These are phyloP conservation scores for Catharus fuscescens DNA, from an alignment of 2,113 vertebrate species.

Conservation along the genomic window DNA sequence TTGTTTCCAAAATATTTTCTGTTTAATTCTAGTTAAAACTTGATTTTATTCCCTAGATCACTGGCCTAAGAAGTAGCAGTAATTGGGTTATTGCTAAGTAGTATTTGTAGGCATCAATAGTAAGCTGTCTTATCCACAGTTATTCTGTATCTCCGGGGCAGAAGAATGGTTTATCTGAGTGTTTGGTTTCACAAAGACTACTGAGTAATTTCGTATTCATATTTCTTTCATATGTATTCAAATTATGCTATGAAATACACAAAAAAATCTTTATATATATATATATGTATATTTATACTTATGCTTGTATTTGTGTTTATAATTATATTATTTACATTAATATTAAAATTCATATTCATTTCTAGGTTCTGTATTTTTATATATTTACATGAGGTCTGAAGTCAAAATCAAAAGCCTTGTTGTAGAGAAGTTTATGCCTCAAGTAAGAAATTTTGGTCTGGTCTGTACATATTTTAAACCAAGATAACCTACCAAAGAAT, in stretches of 20 bases:
- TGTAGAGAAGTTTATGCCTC: neutral
- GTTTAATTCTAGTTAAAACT: slow-evolving; percentile 22
- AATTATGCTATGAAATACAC: neutral
- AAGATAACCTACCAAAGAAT: neutral
- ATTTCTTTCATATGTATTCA: neutral
- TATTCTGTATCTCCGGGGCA: neutral
- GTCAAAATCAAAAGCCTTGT: neutral
- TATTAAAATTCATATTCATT: neutral
- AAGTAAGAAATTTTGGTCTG: neutral
- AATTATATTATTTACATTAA: neutral
- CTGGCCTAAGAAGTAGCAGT: neutral
- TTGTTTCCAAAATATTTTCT: slow-evolving; percentile 32
- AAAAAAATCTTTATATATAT: neutral
- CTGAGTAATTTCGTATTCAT: neutral
- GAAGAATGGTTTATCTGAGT: neutral
- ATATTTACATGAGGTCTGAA: neutral
- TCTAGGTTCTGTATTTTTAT: neutral
- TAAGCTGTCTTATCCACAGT: neutral
- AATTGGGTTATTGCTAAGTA: neutral
- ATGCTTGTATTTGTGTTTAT: neutral
- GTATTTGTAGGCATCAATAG: neutral
- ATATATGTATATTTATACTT: neutral
- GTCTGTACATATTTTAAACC: neutral
- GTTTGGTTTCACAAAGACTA: neutral
- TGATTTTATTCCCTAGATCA: neutral